Percentiles rank a stretch among this genome's conserved stretches.
phyloP scores from a whole-genome alignment of 2,797 vertebrate genomes.

The Amniataba percoides region DNA sequence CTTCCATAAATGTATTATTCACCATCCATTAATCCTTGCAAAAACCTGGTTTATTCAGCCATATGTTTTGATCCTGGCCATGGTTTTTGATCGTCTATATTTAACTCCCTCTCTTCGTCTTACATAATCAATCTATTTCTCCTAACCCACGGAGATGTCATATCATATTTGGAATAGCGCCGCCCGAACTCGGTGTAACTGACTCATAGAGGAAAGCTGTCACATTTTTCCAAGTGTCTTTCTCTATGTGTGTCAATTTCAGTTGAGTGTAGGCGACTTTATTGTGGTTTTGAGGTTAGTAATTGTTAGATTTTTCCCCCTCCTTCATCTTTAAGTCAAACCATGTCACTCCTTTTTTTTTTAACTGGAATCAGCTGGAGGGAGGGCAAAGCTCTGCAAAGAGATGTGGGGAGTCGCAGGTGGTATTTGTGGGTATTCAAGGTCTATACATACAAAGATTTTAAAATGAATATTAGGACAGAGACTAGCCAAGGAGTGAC shows the following conservation, averaged over 20 bases:
- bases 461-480: background rate
- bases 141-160: slow-evolving; percentile 37
- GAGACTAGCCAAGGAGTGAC: background rate
- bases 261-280: slow-evolving; percentile 1
- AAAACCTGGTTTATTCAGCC: slow-evolving; percentile 15
- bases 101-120: slow-evolving; percentile 19
- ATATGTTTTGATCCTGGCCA: slow-evolving; percentile 7
- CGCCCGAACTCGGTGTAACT: slow-evolving; percentile 16
- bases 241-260: slow-evolving; percentile 11
- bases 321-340: slow-evolving; percentile 1
- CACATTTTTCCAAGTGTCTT: slow-evolving; percentile 22
- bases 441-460: background rate
- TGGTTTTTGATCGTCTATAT: slow-evolving; percentile 24
- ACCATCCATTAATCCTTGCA: background rate
- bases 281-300: background rate
- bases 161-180: slow-evolving; percentile 20
- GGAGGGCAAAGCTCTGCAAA: background rate
- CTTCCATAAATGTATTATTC: slow-evolving; percentile 8
- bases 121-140: slow-evolving; percentile 46
- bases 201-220: slow-evolving; percentile 27
- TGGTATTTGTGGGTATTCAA: background rate
- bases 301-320: background rate
- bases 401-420: too few relatives aligned
- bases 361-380: background rate
- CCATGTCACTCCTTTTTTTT: background rate